These are phyloP conservation scores for Gibbula magus DNA, from an alignment of 2,888 invertebrate species.

Conservation along the genomic window DNA sequence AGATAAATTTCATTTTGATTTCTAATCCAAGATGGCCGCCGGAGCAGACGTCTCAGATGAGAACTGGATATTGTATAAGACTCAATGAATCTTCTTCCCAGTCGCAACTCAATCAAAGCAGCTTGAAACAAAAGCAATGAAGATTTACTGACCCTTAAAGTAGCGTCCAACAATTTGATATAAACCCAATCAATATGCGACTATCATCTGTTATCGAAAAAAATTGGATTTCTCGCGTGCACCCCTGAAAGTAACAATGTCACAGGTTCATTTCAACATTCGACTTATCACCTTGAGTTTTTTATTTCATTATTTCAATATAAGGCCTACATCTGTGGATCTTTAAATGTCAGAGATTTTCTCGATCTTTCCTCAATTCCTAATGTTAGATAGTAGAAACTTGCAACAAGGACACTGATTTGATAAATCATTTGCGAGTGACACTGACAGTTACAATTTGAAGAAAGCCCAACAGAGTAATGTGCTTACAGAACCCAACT, in stretches of 20 bases:
- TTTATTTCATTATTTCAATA: slow-evolving; percentile 15
- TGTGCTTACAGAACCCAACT: no score
- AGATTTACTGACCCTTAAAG: slow-evolving; percentile 8
- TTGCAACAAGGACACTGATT: no score
- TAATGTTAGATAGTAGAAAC: no score
- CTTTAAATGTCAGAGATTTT: slow-evolving; percentile 16
- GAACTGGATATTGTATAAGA: slow-evolving; percentile 24
- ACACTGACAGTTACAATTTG: no score
- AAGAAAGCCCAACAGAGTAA: no score
- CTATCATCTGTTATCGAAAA: slow-evolving; percentile 20
- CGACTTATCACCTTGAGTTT: not conserved
- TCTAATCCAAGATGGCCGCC: slow-evolving; percentile 4
- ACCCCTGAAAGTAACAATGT: slow-evolving; percentile 9
- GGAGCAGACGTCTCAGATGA: slow-evolving; percentile 4
- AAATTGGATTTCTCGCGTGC: slow-evolving; percentile 19
- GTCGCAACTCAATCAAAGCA: slow-evolving; percentile 14
- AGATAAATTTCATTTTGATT: not conserved
- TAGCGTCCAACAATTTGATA: slow-evolving; percentile 11
- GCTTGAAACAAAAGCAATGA: slow-evolving; percentile 21
- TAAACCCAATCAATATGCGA: not conserved
- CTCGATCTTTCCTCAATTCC: not conserved
- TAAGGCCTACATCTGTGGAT: slow-evolving; percentile 14
- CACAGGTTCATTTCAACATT: not conserved
- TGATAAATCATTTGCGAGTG: no score
- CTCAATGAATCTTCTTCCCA: slow-evolving; percentile 14